Conservation (phyloP, 2,797 vertebrate species). For the Syngnathus acus region DNA sequence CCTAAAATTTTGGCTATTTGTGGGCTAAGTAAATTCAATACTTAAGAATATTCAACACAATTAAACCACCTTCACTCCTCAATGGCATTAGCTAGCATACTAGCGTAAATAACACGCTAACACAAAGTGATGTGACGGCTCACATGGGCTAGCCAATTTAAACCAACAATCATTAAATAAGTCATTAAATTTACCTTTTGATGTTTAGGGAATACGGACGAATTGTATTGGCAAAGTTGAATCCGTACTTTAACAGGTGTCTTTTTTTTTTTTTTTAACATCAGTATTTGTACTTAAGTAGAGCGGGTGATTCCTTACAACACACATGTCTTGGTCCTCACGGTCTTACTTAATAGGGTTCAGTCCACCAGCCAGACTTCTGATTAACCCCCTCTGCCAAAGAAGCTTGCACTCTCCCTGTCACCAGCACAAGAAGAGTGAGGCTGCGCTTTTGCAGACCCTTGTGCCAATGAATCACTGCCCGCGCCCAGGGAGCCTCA, state of each 20-base stretch:
- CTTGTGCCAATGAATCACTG: constrained; percentile 64
- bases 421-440: constrained; percentile 32
- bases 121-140: neutral
- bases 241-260: neutral
- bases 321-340: constrained; percentile 3
- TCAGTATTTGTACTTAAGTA: neutral
- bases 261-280: neutral
- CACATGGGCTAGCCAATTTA: neutral
- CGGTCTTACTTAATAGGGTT: constrained; percentile 43
- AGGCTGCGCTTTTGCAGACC: constrained; percentile 65
- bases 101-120: neutral
- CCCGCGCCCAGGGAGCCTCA: constrained; percentile 54
- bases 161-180: neutral
- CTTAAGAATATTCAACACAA: too few species aligned
- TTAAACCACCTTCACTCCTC: too few species aligned
- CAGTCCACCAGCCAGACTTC: constrained; percentile 43
- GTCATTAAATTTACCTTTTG: neutral
- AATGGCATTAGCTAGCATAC: neutral
- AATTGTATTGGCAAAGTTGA: neutral
- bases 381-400: constrained; percentile 48
- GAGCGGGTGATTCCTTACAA: neutral
- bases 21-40: too few species aligned
- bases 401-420: constrained; percentile 49
- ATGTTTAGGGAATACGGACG: neutral
- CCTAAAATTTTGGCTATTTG: too few species aligned